A percentile compares a stretch with the other conserved stretches of the same genome.
phyloP scores from a whole-genome alignment of 2,113 vertebrate genomes.

The Noturus placidus region DNA sequence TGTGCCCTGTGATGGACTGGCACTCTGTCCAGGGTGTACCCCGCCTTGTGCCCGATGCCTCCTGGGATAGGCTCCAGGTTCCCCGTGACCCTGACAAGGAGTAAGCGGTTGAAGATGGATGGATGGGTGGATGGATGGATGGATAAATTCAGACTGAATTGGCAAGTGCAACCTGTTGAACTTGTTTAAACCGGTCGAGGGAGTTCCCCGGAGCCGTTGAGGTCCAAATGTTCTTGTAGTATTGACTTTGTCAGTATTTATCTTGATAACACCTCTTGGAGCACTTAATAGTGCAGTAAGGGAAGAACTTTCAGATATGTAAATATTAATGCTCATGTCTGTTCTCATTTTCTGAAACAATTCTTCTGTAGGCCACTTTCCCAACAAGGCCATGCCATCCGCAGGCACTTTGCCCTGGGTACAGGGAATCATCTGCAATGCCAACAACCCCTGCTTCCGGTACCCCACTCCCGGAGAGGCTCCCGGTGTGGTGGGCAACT shows the following conservation, averaged over 20 bases:
- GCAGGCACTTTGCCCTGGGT: constrained; percentile 95
- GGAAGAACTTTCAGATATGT: background rate
- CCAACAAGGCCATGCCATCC: constrained; percentile 98
- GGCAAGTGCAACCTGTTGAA: background rate
- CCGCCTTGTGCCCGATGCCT: too few species aligned
- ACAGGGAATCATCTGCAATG: constrained; percentile 97
- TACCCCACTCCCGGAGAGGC: constrained; percentile 92
- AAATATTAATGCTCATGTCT: background rate
- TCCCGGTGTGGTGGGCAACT: constrained; percentile 91
- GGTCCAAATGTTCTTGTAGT: background rate
- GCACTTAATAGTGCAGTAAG: background rate
- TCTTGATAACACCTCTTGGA: background rate
- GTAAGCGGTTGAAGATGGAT: too few species aligned
- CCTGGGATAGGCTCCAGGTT: too few species aligned
- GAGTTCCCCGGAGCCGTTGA: background rate
- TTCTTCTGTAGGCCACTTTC: constrained; percentile 86
- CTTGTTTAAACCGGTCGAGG: background rate
- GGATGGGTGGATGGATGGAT: too few species aligned
- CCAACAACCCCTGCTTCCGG: constrained; percentile 98
- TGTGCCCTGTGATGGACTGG: too few species aligned
- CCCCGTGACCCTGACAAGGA: too few species aligned
- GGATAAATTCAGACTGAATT: background rate
- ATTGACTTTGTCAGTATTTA: background rate
- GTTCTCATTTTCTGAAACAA: background rate
- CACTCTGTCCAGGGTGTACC: too few species aligned